These are phyloP conservation scores for Drosophila vallismaia DNA, from an alignment of 2,888 invertebrate species.

Conservation along the genomic window DNA sequence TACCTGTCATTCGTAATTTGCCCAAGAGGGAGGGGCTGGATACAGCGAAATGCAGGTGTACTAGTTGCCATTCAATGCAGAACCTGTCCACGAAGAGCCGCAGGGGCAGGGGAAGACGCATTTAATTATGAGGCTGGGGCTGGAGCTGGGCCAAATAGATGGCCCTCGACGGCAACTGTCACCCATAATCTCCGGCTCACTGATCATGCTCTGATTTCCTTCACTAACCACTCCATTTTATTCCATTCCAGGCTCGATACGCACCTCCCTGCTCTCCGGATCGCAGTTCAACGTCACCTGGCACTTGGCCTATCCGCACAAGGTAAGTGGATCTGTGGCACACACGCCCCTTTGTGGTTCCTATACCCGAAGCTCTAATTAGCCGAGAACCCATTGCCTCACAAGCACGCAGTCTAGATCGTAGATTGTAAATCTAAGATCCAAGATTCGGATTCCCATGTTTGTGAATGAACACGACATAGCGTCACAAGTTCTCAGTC, in stretches of 20 bases:
- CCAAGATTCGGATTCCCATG: slow-evolving; percentile 59
- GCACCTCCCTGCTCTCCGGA: slow-evolving; percentile 92
- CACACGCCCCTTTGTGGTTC: slow-evolving; percentile 39
- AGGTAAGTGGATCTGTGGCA: slow-evolving; percentile 85
- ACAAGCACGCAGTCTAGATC: slow-evolving; percentile 55
- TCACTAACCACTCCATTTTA: slow-evolving; percentile 14
- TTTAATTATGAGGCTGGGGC: slow-evolving; percentile 60
- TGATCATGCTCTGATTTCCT: slow-evolving; percentile 51
- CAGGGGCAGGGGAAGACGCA: slow-evolving; percentile 45
- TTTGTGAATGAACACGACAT: slow-evolving; percentile 53
- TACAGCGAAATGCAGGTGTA: slow-evolving; percentile 60
- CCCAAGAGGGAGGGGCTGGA: slow-evolving; percentile 10
- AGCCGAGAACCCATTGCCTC: slow-evolving; percentile 60
- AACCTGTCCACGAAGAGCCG: slow-evolving; percentile 60
- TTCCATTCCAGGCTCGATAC: slow-evolving; percentile 88
- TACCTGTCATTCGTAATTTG: slow-evolving; percentile 46
- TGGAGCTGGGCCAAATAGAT: slow-evolving; percentile 7
- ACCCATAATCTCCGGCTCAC: slow-evolving; percentile 42
- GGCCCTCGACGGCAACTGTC: slow-evolving; percentile 35
- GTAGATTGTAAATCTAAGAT: slow-evolving; percentile 52
- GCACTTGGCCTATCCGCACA: slow-evolving; percentile 97
- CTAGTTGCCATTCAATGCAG: slow-evolving; percentile 54
- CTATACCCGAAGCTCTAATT: slow-evolving; percentile 50
- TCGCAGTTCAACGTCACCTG: slow-evolving; percentile 94
- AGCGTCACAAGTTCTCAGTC: slow-evolving; percentile 72